Base-by-base conservation (phyloP, 2,888 invertebrate species). In the Bellardia bayeri region DNA sequence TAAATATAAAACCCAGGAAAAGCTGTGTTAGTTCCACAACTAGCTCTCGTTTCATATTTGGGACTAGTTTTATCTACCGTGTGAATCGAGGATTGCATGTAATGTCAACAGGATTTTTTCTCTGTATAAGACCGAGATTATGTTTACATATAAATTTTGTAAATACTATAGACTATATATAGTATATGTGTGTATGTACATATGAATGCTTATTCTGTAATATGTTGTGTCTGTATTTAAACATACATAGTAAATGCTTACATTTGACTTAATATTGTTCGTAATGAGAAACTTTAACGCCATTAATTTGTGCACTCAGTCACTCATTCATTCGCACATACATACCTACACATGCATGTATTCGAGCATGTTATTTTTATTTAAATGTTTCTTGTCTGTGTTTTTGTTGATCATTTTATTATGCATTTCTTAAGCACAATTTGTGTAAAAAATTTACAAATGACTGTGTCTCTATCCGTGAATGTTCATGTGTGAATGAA, bases 231-330 rank as follows among this genome's bases (percentile, higher is more conserved):
- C n/a, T 66, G 45, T 42, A 56, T 74, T 66, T 64, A 42, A 66
- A 81, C 45, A 13, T 56, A 74, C 16, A n/a, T n/a, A 71, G 5
- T 56, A 54, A 30, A 74, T 74, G 23, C 58, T 68, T 79, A 58
- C 61, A 74, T 74, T 68, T 72, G 51, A 69, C 66, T 74, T 82
- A 74, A 66, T 81, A 69, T 30, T 82, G 40, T 79, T 69, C 78
- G 68, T 58, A 78, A 78, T 71, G 64, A 75, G 33, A 69, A 72
- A 76, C 64, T 78, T 86, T 72, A 58, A 79, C 49, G 51, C 66
- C 66, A 84, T 84, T 84, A 79, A 79, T 74, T 66, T 84, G 79
- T 68, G 74, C 40, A 33, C 30, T 30, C 45, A 45, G 13, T 45
- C 45, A 13, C 1, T 13, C 11, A 45, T 9, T 13, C 45, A 45